phyloP scores from a whole-genome alignment of 2,113 vertebrate species.

The Corythoichthys haematopterus region DNA sequence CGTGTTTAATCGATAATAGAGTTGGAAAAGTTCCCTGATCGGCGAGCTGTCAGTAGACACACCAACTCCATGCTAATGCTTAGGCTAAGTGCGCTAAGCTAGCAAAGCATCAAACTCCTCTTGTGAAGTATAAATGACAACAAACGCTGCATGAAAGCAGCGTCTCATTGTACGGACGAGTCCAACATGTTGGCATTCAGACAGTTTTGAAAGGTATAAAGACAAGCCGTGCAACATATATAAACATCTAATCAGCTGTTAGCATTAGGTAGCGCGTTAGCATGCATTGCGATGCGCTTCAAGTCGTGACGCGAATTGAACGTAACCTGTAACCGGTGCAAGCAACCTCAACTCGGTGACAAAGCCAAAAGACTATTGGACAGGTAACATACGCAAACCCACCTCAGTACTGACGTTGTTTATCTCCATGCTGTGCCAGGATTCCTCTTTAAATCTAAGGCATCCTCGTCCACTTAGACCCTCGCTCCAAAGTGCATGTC shows the following conservation, averaged over 20 bases:
- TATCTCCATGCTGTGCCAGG: slow-evolving; percentile 87
- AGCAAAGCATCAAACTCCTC: slow-evolving; percentile 48
- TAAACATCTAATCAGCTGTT: slow-evolving; percentile 63
- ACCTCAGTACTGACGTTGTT: slow-evolving; percentile 76
- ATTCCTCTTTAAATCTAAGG: slow-evolving; percentile 75
- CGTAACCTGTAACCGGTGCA: slow-evolving; percentile 17
- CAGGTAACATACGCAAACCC: slow-evolving; percentile 41
- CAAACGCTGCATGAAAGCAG: slow-evolving; percentile 4
- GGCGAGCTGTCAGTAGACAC: slow-evolving; percentile 45
- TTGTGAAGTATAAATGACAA: slow-evolving; percentile 46
- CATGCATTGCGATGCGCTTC: slow-evolving; percentile 58
- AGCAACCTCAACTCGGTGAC: slow-evolving; percentile 35
- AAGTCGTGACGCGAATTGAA: slow-evolving; percentile 55
- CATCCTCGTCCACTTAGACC: slow-evolving; percentile 75
- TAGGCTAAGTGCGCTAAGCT: slow-evolving; percentile 53
- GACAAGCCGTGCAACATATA: slow-evolving; percentile 38
- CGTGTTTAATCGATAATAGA: not conserved
- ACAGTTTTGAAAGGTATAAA: slow-evolving; percentile 7
- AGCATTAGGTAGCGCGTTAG: slow-evolving; percentile 60
- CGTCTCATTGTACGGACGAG: not conserved
- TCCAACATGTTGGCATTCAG: not conserved
- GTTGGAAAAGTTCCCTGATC: slow-evolving; percentile 46
- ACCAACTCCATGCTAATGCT: slow-evolving; percentile 57
- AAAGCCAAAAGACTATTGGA: not conserved
- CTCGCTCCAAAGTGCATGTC: slow-evolving; percentile 67